phyloP scores from a whole-genome alignment of 2,888 invertebrate species.

The Pinctada fucata region DNA sequence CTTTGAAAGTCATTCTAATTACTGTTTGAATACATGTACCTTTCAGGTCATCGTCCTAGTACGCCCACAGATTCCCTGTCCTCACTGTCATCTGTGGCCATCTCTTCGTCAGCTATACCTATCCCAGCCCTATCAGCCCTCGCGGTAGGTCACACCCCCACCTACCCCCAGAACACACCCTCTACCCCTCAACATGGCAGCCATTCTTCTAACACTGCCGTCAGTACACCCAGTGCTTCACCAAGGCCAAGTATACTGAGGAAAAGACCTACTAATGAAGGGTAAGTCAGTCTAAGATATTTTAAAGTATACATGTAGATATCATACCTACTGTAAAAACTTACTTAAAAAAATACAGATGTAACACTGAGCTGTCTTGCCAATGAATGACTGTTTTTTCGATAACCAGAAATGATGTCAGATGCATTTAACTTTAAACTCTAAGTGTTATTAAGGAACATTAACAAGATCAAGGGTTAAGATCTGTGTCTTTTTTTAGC shows the following conservation, averaged over 20 bases:
- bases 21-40: too few species aligned
- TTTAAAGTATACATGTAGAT: too few species aligned
- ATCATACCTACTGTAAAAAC: too few species aligned
- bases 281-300: too few species aligned
- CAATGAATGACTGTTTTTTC: too few species aligned
- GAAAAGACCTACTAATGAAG: slow-evolving; percentile 88
- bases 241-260: slow-evolving; percentile 91
- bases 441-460: too few species aligned
- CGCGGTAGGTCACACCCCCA: slow-evolving; percentile 10
- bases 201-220: slow-evolving; percentile 46
- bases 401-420: too few species aligned
- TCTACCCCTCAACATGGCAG: slow-evolving; percentile 29
- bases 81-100: slow-evolving; percentile 16
- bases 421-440: too few species aligned
- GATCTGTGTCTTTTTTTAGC: too few species aligned
- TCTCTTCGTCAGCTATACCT: slow-evolving; percentile 27
- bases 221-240: slow-evolving; percentile 79
- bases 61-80: slow-evolving; percentile 33
- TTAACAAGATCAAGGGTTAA: too few species aligned
- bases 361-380: background rate
- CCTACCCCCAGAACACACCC: slow-evolving; percentile 27
- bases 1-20: too few species aligned
- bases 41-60: slow-evolving; percentile 25
- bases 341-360: too few species aligned
- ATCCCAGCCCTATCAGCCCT: slow-evolving; percentile 35